Evolutionary conservation across 1,140 invertebrate species (phyloP).

Genomic region (Chironomus striatipennis): DNA sequence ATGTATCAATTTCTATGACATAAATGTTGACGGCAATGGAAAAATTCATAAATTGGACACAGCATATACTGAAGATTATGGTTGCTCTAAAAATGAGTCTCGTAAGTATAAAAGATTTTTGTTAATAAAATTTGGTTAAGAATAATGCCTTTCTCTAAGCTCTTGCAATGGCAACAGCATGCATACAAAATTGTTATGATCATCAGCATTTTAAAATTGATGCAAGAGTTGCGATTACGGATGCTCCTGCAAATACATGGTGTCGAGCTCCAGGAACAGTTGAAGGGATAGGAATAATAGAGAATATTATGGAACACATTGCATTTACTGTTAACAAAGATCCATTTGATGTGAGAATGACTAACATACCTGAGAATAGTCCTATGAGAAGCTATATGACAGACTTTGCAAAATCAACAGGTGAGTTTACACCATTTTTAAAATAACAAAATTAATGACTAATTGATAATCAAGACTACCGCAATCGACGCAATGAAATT

Average conservation of each 20-base stretch:
- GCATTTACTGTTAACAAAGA: conserved; percentile 22
- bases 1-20: conserved; percentile 49
- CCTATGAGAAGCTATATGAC: neutral
- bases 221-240: conserved; percentile 45
- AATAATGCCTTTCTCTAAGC: too few relatives aligned
- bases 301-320: conserved; percentile 26
- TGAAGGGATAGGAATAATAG: conserved; percentile 40
- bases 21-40: conserved; percentile 43
- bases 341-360: conserved; percentile 22
- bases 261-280: conserved; percentile 37
- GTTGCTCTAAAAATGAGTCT: conserved; percentile 42
- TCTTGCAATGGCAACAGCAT: too few relatives aligned
- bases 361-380: neutral
- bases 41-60: conserved; percentile 42
- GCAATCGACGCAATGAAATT: conserved; percentile 42
- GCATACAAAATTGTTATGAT: conserved; percentile 41
- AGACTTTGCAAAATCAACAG: neutral
- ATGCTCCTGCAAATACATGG: conserved; percentile 50
- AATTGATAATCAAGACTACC: conserved; percentile 43
- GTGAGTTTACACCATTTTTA: too few relatives aligned
- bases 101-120: too few relatives aligned
- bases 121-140: too few relatives aligned
- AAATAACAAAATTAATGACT: too few relatives aligned
- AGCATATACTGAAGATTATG: conserved; percentile 41
- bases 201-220: conserved; percentile 44